Conservation (phyloP, 2,113 vertebrate species). For the Pimephales promelas region DNA sequence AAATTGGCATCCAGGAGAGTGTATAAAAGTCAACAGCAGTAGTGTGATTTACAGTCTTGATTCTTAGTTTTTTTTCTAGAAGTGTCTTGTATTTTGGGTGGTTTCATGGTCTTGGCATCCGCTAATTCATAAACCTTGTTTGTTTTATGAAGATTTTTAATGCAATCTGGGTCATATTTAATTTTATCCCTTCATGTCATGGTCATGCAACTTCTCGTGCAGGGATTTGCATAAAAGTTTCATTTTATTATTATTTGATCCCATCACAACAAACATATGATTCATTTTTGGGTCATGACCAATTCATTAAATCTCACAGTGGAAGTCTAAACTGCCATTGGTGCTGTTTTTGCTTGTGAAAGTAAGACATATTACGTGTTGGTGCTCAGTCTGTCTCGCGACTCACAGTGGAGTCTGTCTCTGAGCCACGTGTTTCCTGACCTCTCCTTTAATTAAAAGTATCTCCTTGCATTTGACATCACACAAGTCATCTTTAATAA, state of each 20-base stretch:
- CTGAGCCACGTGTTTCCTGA: conserved; percentile 6
- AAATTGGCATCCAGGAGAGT: too few relatives aligned
- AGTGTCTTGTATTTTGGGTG: neutral
- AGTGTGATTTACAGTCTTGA: neutral
- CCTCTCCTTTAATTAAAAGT: conserved; percentile 7
- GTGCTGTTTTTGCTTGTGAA: conserved; percentile 21
- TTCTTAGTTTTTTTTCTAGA: neutral
- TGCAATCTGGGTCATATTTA: conserved; percentile 1
- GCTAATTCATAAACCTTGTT: neutral
- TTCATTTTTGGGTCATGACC: neutral
- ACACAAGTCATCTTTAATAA: conserved; percentile 30
- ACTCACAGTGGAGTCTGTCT: conserved; percentile 28
- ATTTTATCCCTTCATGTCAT: neutral
- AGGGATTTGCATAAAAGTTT: neutral
- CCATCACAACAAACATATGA: neutral
- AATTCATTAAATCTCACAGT: neutral
- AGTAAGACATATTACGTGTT: neutral
- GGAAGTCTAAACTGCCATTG: neutral
- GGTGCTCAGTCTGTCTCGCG: conserved; percentile 1
- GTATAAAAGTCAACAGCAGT: neutral
- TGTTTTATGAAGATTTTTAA: too few relatives aligned
- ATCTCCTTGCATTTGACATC: conserved; percentile 10
- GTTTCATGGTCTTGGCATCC: neutral
- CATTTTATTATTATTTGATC: neutral
- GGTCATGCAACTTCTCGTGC: neutral